phyloP scores from a whole-genome alignment of 2,797 vertebrate species.

The Anabacerthia variegaticeps region DNA sequence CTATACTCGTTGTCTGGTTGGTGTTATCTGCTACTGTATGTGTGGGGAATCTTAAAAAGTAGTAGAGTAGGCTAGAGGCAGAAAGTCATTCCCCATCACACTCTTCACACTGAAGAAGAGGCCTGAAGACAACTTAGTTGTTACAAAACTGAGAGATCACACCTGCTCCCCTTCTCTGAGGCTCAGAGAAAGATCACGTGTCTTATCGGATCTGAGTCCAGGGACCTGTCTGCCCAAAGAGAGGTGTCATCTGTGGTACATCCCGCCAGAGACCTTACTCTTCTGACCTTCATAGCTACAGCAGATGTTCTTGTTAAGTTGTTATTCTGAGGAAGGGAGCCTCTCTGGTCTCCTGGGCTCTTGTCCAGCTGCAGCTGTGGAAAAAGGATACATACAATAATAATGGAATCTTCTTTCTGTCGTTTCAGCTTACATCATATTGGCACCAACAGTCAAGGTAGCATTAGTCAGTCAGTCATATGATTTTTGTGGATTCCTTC shows the following conservation, averaged over 20 bases:
- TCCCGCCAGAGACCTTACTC: neutral
- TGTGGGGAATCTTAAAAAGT: neutral
- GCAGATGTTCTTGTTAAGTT: constrained; percentile 62
- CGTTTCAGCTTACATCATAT: constrained; percentile 49
- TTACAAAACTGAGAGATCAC: neutral
- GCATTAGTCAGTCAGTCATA: neutral
- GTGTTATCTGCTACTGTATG: neutral
- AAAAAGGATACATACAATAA: constrained; percentile 65
- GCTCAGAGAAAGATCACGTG: neutral
- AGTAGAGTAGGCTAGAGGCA: neutral
- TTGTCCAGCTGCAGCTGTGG: constrained; percentile 58
- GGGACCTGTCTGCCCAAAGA: neutral
- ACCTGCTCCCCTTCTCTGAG: neutral
- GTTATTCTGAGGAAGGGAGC: constrained; percentile 39
- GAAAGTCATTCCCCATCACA: neutral
- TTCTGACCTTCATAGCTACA: constrained; percentile 23
- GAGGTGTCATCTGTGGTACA: neutral
- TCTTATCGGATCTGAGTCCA: neutral
- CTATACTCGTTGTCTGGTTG: neutral
- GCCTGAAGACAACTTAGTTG: neutral
- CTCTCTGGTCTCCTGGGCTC: constrained; percentile 28
- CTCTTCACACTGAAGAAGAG: neutral
- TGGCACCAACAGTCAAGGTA: constrained; percentile 49
- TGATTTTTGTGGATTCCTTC: neutral
- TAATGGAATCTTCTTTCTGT: constrained; percentile 59